A percentile compares a stretch with the other conserved stretches of the same genome.
These are phyloP conservation scores for Laticauda colubrina DNA, from an alignment of 2,113 vertebrate species.

Conservation along the genomic window DNA sequence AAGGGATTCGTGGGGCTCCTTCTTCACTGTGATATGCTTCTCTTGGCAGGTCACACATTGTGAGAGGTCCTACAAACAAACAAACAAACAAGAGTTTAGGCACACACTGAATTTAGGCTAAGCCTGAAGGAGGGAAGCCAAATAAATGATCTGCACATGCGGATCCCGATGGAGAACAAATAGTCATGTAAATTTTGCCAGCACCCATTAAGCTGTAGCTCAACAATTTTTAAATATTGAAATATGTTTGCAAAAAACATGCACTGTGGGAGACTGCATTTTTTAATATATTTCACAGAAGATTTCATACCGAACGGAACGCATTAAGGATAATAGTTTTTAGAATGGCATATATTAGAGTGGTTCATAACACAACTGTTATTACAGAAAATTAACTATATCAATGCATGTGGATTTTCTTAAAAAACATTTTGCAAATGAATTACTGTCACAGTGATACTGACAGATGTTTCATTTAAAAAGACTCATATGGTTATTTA, in stretches of 20 bases:
- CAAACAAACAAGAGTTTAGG: neutral
- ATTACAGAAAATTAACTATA: neutral
- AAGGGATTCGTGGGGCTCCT: conserved; percentile 92
- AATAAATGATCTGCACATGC: neutral
- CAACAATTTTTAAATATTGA: neutral
- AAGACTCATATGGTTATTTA: neutral
- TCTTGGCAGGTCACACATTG: conserved; percentile 95
- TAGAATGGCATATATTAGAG: neutral
- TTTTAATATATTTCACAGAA: neutral
- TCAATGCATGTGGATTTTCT: neutral
- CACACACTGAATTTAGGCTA: neutral
- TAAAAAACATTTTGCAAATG: neutral
- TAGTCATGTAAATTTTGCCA: neutral
- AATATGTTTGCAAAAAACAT: neutral
- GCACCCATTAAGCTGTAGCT: neutral
- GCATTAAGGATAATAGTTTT: neutral
- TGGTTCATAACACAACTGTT: neutral
- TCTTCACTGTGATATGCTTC: conserved; percentile 95
- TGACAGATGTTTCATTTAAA: neutral
- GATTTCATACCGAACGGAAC: neutral
- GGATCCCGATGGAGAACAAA: neutral
- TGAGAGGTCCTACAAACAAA: conserved; percentile 82
- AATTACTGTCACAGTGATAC: neutral
- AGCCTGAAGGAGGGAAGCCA: neutral
- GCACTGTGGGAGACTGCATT: neutral